These are phyloP conservation scores for Gymnothorax javanicus DNA, from an alignment of 2,797 vertebrate genomes.

Conservation along the genomic window DNA sequence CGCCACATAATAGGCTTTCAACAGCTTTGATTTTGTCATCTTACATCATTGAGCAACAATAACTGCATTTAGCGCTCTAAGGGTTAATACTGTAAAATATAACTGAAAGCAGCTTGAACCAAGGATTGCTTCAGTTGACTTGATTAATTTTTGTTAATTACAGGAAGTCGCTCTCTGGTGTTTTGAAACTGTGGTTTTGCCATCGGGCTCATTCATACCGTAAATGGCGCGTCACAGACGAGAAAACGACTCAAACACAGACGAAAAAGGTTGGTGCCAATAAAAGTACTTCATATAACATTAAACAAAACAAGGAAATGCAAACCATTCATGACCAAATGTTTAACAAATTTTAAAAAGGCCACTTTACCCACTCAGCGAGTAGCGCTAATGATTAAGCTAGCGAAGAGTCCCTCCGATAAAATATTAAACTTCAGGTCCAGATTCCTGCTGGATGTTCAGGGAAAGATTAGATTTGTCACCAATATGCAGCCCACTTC, in stretches of 20 bases:
- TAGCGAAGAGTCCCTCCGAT: not conserved
- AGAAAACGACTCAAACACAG: no score
- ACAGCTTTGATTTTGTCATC: no score
- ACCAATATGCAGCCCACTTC: not conserved
- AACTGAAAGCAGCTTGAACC: not conserved
- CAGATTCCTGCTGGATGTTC: not conserved
- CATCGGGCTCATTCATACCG: not conserved
- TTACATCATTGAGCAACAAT: no score
- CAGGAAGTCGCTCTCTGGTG: not conserved
- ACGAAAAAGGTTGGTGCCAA: no score
- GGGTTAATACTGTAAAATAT: not conserved
- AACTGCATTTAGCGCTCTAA: no score
- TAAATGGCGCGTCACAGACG: not conserved
- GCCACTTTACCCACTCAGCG: not conserved
- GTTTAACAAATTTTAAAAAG: not conserved
- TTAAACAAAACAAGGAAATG: not conserved
- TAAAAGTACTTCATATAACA: no score
- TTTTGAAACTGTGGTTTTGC: not conserved
- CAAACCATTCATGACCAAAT: not conserved
- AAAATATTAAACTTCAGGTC: not conserved
- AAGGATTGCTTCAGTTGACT: not conserved
- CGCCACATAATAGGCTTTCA: no score
- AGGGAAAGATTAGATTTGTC: not conserved
- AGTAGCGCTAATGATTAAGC: not conserved
- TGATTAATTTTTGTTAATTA: not conserved